These are phyloP conservation scores for Lutjanus argentimaculatus DNA, from an alignment of 2,797 vertebrate genomes.

Conservation along the genomic window DNA sequence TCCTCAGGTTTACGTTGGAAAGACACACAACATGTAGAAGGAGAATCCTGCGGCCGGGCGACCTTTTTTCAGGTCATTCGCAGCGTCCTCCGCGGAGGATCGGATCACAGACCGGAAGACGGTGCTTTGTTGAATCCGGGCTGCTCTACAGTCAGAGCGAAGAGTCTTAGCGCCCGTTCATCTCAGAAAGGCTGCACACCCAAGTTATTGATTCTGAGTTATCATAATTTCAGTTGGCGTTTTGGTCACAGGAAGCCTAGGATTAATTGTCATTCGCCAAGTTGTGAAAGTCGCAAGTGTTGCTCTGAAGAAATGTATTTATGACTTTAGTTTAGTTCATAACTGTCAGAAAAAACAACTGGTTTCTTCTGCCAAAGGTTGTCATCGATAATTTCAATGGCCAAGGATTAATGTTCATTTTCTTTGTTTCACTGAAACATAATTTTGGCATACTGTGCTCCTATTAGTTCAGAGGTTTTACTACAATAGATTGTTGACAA, in stretches of 20 bases:
- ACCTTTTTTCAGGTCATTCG: constrained; percentile 74
- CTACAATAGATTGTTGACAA: constrained; percentile 49
- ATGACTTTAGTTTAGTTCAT: constrained; percentile 68
- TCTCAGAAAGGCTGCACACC: constrained; percentile 60
- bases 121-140: constrained; percentile 50
- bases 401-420: constrained; percentile 75
- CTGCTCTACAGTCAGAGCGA: constrained; percentile 51
- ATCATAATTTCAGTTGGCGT: constrained; percentile 60
- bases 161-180: constrained; percentile 52
- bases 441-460: constrained; percentile 52
- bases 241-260: constrained; percentile 59
- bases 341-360: constrained; percentile 44
- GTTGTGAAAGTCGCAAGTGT: constrained; percentile 48
- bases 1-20: constrained; percentile 70
- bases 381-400: constrained; percentile 65
- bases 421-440: constrained; percentile 66
- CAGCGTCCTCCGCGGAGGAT: constrained; percentile 54
- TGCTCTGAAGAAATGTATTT: constrained; percentile 62
- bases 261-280: constrained; percentile 36
- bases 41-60: constrained; percentile 20
- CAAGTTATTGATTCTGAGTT: constrained; percentile 51
- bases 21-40: constrained; percentile 47
- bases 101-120: constrained; percentile 47
- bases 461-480: constrained; percentile 66
- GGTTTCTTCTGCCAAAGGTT: constrained; percentile 75